These are phyloP conservation scores for Nautilus pompilius DNA, from an alignment of 1,140 invertebrate species.

Conservation along the genomic window DNA sequence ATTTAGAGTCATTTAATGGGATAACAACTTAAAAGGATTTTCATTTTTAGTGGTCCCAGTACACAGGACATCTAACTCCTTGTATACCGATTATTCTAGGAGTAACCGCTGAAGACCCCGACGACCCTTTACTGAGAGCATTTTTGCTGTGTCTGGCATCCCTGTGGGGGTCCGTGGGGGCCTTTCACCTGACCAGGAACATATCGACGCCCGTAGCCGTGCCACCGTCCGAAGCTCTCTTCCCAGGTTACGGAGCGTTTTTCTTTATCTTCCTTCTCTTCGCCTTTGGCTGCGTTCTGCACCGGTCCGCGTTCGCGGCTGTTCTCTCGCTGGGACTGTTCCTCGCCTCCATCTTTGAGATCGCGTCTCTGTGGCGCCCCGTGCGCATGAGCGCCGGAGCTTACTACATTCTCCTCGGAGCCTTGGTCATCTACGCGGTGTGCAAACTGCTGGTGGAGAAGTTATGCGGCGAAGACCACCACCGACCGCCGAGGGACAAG, in stretches of 20 bases:
- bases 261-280: slow-evolving; percentile 28
- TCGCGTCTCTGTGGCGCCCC: slow-evolving; percentile 26
- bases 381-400: slow-evolving; percentile 19
- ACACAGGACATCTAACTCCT: not conserved
- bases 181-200: slow-evolving; percentile 22
- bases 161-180: slow-evolving; percentile 28
- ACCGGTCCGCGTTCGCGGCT: slow-evolving; percentile 17
- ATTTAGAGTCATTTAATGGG: not conserved
- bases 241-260: slow-evolving; percentile 28
- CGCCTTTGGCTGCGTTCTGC: slow-evolving; percentile 15
- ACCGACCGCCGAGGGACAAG: not conserved
- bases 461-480: slow-evolving; percentile 4
- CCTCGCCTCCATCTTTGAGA: slow-evolving; percentile 29
- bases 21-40: not conserved
- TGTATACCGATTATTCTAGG: slow-evolving; percentile 16
- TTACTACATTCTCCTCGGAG: slow-evolving; percentile 26
- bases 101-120: slow-evolving; percentile 21
- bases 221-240: slow-evolving; percentile 17
- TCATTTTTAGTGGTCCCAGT: not conserved
- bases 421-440: slow-evolving; percentile 16
- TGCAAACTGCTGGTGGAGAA: slow-evolving; percentile 11
- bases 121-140: slow-evolving; percentile 18
- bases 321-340: slow-evolving; percentile 22
- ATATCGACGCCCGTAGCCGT: slow-evolving; percentile 7
- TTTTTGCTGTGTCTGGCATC: slow-evolving; percentile 21